Base-by-base conservation (phyloP, 2,113 vertebrate genomes). In the Meles meles region DNA sequence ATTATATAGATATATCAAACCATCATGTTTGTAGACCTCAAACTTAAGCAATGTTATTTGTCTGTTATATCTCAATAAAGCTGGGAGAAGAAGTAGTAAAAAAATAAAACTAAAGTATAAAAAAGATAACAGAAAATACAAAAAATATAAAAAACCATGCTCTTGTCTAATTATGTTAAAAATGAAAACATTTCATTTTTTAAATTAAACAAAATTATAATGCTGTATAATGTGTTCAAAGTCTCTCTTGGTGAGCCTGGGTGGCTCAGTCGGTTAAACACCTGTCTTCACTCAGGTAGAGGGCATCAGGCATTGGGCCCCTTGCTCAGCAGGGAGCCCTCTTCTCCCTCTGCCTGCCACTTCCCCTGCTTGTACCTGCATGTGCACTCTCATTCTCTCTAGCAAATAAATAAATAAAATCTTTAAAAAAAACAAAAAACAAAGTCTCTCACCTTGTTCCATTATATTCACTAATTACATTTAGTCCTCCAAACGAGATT, bases 181-280 rank as follows among this genome's bases (percentile, higher is more conserved):
- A 88, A 88, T 83, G 39, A 79, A 94, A 95, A 57, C 10, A 85
- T 69, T 85, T 76, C 44, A 63, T 59, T 55, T 91, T 87, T 93
- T 88, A 2, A 76, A 87, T 93, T 93, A 95, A 49, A 52, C 34
- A 47, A 79, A 34, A 79, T 79, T 79, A 79, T 83, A 88, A 88
- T 88, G 37, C 23, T 84, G 77, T 47, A 69, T 42, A 90, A 65
- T 31, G n/a, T 79, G 20, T 87, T 96, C 86, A 87, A 52, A 91
- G 39, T 86, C 42, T 79, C n/a, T 97, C 31, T 34, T 65, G 13
- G 13, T 65, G 34, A 31, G 63, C 29, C 63, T 63, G 63, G 29
- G 63, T 65, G 29, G 29, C 63, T 65, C 63, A 65, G 14, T 65
- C 13, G 6, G 29, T 65, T 65, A 65, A 65, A 65, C 63, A 65